Percentiles rank a stretch among this genome's conserved stretches.
phyloP scores from a whole-genome alignment of 2,113 vertebrate species.

The Perognathus longimembris region DNA sequence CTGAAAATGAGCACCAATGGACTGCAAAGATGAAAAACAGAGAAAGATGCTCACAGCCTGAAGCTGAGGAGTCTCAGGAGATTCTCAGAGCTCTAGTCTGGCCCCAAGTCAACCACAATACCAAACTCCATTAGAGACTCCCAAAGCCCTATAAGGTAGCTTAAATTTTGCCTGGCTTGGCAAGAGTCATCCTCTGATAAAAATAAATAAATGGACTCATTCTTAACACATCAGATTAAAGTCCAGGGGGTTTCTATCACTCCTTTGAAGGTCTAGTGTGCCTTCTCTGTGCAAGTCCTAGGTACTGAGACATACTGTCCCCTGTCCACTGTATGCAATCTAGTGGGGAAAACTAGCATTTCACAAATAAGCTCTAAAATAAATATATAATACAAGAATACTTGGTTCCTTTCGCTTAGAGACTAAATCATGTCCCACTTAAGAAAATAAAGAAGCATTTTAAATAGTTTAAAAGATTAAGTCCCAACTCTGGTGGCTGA shows the following conservation, averaged over 20 bases:
- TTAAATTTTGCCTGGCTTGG: neutral
- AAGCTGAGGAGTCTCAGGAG: neutral
- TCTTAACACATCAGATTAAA: neutral
- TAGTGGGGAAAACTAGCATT: neutral
- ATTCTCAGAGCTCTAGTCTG: neutral
- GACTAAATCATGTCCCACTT: neutral
- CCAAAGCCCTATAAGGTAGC: neutral
- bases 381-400: conserved; percentile 13
- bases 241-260: neutral
- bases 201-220: neutral
- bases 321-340: neutral
- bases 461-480: conserved; percentile 52
- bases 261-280: neutral
- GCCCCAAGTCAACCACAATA: neutral
- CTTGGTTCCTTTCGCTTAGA: conserved; percentile 32
- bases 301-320: neutral
- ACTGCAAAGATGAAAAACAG: neutral
- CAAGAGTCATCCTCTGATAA: conserved; percentile 10
- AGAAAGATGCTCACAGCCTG: neutral
- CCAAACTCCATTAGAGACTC: neutral
- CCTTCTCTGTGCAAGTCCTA: neutral
- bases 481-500: neutral
- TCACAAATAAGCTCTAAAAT: conserved; percentile 5
- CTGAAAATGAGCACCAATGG: conserved; percentile 1
- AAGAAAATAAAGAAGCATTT: conserved; percentile 24